Evolutionary conservation across 2,113 vertebrate genomes (phyloP).

Genomic region (Catharus fuscescens): DNA sequence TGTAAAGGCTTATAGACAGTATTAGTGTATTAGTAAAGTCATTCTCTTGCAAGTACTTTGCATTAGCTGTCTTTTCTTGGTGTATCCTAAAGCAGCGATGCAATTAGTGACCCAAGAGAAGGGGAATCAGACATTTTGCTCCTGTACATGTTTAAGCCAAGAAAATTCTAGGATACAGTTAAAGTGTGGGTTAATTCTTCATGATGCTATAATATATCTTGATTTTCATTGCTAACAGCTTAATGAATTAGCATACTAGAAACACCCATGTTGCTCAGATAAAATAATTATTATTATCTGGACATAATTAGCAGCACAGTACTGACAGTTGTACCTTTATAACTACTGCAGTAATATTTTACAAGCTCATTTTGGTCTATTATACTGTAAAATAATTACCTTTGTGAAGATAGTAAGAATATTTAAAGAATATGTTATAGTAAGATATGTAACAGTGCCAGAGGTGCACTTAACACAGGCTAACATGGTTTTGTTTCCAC

Average conservation of each 20-base stretch:
- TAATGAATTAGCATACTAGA: not conserved
- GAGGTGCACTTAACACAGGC: not conserved
- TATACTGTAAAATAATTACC: constrained; percentile 18
- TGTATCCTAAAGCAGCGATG: not conserved
- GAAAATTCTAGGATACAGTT: not conserved
- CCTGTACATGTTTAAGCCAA: not conserved
- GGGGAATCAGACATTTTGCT: not conserved
- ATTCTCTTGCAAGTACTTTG: not conserved
- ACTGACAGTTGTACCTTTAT: constrained; percentile 3
- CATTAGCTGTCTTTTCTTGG: not conserved
- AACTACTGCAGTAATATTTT: constrained; percentile 27
- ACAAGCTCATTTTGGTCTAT: constrained; percentile 3
- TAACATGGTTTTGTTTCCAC: not conserved
- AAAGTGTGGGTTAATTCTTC: not conserved
- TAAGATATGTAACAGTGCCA: not conserved
- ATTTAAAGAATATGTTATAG: not conserved
- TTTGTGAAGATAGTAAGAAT: not conserved
- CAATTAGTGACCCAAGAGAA: fast-evolving
- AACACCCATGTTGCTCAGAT: not conserved
- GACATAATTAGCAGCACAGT: not conserved
- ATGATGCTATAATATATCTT: not conserved
- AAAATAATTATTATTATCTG: constrained; percentile 17
- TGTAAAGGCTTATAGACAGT: not conserved
- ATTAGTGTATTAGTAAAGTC: not conserved
- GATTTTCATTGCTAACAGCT: not conserved